Evolutionary conservation across 2,888 invertebrate genomes (phyloP).

Genomic region (Sphinx pinastri): DNA sequence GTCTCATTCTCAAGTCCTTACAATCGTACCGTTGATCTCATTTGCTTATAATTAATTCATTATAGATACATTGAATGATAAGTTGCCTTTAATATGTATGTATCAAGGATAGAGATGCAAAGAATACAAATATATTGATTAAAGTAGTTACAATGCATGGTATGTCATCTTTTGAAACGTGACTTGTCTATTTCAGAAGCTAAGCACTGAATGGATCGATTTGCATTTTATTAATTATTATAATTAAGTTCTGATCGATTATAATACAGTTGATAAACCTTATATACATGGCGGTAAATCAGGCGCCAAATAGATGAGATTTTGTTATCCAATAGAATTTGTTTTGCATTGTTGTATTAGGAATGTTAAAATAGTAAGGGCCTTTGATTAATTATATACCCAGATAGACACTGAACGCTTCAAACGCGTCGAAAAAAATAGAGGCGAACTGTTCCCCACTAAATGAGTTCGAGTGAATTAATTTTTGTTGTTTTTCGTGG

Average conservation of each 20-base stretch:
- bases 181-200: background rate
- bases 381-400: too few species aligned
- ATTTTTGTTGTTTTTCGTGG: too few species aligned
- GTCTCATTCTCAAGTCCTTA: too few species aligned
- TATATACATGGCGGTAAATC: background rate
- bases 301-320: background rate
- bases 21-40: too few species aligned
- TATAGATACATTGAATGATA: too few species aligned
- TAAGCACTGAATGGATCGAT: background rate
- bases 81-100: too few species aligned
- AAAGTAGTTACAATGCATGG: background rate
- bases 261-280: background rate
- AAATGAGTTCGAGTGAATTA: too few species aligned
- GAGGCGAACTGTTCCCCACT: too few species aligned
- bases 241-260: background rate
- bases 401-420: too few species aligned
- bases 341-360: background rate
- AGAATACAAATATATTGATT: background rate
- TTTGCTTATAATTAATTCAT: too few species aligned
- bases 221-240: background rate
- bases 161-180: background rate
- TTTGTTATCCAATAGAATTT: background rate
- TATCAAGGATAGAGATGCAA: background rate
- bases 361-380: too few species aligned
- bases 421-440: too few species aligned